Base-by-base conservation (phyloP, 2,113 vertebrate genomes). In the Epinephelus cyanopodus region DNA sequence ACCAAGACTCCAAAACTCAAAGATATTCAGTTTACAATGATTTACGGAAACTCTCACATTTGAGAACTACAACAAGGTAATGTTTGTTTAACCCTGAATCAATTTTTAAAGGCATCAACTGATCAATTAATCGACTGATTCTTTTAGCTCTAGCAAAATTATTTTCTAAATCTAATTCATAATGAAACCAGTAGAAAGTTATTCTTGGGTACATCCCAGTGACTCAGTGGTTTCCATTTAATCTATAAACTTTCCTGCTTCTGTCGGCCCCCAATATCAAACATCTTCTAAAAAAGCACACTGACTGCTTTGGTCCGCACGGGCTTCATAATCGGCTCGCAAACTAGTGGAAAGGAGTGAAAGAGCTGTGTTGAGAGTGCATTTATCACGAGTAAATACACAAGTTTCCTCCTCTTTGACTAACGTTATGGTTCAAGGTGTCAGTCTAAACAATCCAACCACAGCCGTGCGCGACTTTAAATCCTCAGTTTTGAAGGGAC, bases 371-470 rank as follows among this genome's bases (percentile, higher is more conserved):
- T 91, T 88, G 75, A 94, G 75, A 81, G 88, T 74, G 83, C 90
- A 95, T 96, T 95, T 92, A 96, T 96, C 92, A 93, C 80, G 9
- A 86, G 84, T 86, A 87, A 92, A 94, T 87, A 93, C 91, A 91
- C 92, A 89, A 81, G 94, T 95, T 95, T 94, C 95, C 90, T 89
- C 90, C 83, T 75, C 84, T 94, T 93, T 93, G 94, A 87, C 96
- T 91, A 92, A 84, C 94, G 95, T 93, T 95, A 96, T 95, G 92
- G 95, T 96, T 95, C 83, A 70, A 94, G 90, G 94, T 83, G 93
- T 97, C 96, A 96, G 95, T 95, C 95, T 96, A 96, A 97, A 97
- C 96, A 97, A 96, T 92, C 95, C 91, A 21, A 93, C 93, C 95
- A 88, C 95, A 94, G 93, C 81, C 94, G 93, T 87, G 95, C 85